phyloP scores from a whole-genome alignment of 2,888 invertebrate species.

The Dastarcus helophoroides region DNA sequence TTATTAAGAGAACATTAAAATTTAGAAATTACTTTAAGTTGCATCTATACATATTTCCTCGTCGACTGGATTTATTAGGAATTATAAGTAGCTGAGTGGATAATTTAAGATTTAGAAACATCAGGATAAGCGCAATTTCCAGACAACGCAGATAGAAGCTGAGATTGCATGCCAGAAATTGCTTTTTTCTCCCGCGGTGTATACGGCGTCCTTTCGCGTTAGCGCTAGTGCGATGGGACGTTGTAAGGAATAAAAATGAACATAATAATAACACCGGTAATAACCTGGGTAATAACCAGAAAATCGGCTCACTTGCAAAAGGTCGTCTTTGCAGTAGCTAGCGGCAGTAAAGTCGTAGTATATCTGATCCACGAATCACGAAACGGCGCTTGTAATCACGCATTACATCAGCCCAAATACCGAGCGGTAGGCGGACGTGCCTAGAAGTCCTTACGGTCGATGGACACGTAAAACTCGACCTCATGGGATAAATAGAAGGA shows the following conservation, averaged over 20 bases:
- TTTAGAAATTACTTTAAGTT: too few relatives aligned
- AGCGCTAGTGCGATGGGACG: background rate
- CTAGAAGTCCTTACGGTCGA: conserved; percentile 15
- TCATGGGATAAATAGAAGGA: too few relatives aligned
- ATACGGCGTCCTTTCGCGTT: background rate
- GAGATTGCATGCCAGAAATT: too few relatives aligned
- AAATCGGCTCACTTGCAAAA: conserved; percentile 15
- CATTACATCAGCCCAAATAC: conserved; percentile 15
- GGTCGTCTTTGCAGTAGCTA: conserved; percentile 15
- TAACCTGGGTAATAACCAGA: conserved; percentile 12
- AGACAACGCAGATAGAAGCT: too few relatives aligned
- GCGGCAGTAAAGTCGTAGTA: conserved; percentile 16
- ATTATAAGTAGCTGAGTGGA: too few relatives aligned
- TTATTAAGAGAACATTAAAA: too few relatives aligned
- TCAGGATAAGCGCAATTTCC: too few relatives aligned
- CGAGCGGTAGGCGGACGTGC: conserved; percentile 15
- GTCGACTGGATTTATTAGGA: too few relatives aligned
- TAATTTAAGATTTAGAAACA: too few relatives aligned
- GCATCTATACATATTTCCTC: too few relatives aligned
- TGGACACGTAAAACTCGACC: conserved; percentile 14
- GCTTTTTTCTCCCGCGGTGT: too few relatives aligned
- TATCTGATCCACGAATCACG: conserved; percentile 21
- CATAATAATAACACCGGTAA: conserved; percentile 2
- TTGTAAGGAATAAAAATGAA: too few relatives aligned
- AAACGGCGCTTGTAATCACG: conserved; percentile 18